Evolutionary conservation across 2,797 vertebrate genomes (phyloP).

Genomic region (Chanos chanos): DNA sequence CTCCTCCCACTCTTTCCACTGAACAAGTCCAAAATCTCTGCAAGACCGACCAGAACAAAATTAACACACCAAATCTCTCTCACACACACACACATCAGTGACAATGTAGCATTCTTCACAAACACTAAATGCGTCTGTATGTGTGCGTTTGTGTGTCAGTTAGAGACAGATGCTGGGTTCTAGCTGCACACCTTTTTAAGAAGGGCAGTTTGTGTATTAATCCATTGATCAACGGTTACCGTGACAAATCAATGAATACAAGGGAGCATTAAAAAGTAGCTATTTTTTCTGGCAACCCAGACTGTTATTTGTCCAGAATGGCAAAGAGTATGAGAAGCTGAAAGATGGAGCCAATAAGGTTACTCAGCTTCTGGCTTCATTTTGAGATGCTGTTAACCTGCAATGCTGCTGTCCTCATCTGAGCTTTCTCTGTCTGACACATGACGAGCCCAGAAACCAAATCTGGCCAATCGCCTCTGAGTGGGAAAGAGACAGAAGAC

Average conservation of each 20-base stretch:
- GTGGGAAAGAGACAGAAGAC: not conserved
- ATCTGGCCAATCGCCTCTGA: constrained; percentile 59
- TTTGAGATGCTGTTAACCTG: constrained; percentile 10
- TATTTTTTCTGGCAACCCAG: too few relatives aligned
- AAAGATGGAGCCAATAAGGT: too few relatives aligned
- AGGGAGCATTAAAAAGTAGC: too few relatives aligned
- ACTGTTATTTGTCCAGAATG: too few relatives aligned
- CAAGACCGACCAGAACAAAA: too few relatives aligned
- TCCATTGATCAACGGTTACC: too few relatives aligned
- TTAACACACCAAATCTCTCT: not conserved
- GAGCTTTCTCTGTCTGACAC: constrained; percentile 17
- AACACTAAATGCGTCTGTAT: not conserved
- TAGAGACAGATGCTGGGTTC: too few relatives aligned
- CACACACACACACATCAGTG: not conserved
- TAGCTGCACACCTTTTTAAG: too few relatives aligned
- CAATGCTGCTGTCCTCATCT: constrained; percentile 26
- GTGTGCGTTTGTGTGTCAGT: not conserved
- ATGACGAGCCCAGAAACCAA: constrained; percentile 61
- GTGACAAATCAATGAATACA: too few relatives aligned
- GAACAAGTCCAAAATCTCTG: constrained; percentile 27
- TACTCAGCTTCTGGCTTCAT: too few relatives aligned
- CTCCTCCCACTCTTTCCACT: not conserved
- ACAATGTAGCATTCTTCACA: not conserved
- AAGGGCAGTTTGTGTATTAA: too few relatives aligned
- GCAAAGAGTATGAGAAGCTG: too few relatives aligned